Conservation (phyloP, 1,140 invertebrate genomes). For the Drosophila takahashii region DNA sequence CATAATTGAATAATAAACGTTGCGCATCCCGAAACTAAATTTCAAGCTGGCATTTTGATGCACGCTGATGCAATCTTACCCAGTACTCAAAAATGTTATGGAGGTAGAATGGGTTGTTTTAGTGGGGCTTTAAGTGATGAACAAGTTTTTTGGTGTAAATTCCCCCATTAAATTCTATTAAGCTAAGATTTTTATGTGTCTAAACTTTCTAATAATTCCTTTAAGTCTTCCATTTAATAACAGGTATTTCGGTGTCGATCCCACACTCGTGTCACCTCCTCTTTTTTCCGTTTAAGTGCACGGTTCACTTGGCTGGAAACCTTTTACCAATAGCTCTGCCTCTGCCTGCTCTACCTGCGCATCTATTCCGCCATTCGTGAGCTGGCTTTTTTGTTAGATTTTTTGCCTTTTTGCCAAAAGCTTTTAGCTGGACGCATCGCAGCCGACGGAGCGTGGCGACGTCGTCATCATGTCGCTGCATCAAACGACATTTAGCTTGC, state of each 20-base stretch:
- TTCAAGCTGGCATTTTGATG: slow-evolving; percentile 57
- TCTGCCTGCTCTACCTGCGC: slow-evolving; percentile 28
- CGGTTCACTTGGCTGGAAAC: slow-evolving; percentile 64
- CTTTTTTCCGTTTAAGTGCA: slow-evolving; percentile 37
- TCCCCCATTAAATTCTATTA: no score
- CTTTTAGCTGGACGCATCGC: slow-evolving; percentile 72
- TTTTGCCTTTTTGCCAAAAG: slow-evolving; percentile 65
- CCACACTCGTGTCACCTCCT: not conserved
- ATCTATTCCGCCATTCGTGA: slow-evolving; percentile 37
- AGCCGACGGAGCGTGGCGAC: slow-evolving; percentile 57
- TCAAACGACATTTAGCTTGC: slow-evolving; percentile 80
- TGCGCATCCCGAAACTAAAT: slow-evolving; percentile 47
- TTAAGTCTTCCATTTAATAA: not conserved
- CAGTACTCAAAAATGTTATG: not conserved
- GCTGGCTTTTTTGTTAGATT: slow-evolving; percentile 19
- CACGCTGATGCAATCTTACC: slow-evolving; percentile 30
- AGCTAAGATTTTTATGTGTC: no score
- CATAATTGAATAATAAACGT: slow-evolving; percentile 70
- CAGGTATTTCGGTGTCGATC: not conserved
- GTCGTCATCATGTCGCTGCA: slow-evolving; percentile 50
- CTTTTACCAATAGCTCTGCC: slow-evolving; percentile 67
- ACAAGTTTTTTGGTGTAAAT: no score
- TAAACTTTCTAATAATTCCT: no score
- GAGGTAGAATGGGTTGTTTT: not conserved
- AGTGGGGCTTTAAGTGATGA: not conserved